A percentile compares a stretch with the other conserved stretches of the same genome.
phyloP scores from a whole-genome alignment of 2,888 invertebrate genomes.

The Pyralis farinalis region DNA sequence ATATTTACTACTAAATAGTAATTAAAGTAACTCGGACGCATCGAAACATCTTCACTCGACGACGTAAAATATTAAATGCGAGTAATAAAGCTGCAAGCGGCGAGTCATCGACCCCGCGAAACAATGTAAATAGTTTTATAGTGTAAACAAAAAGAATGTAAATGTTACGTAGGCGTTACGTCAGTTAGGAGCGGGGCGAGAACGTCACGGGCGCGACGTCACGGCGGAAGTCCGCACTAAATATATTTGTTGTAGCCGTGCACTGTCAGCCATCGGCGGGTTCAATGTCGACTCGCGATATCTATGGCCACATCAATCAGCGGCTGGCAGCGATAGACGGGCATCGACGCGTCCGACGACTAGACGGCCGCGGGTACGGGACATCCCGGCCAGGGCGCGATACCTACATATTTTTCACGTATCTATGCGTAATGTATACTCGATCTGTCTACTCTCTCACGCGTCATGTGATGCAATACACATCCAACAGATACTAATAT shows the following conservation, averaged over 20 bases:
- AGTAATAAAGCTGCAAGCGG: conserved; percentile 65
- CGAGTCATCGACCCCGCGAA: conserved; percentile 68
- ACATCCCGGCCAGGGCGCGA: not conserved
- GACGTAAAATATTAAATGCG: conserved; percentile 42
- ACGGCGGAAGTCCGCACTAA: conserved; percentile 73
- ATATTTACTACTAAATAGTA: no score
- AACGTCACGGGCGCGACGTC: conserved; percentile 67
- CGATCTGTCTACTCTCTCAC: not conserved
- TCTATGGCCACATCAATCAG: conserved; percentile 79
- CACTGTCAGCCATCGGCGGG: conserved; percentile 28
- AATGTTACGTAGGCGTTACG: conserved; percentile 61
- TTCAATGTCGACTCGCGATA: conserved; percentile 70
- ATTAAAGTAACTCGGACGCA: no score
- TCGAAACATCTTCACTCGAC: conserved; percentile 18
- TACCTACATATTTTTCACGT: not conserved
- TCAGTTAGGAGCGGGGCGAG: conserved; percentile 38
- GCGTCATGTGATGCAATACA: not conserved
- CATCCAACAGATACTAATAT: conserved; percentile 1
- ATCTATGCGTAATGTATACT: not conserved
- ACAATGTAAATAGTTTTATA: conserved; percentile 75
- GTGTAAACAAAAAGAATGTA: conserved; percentile 75
- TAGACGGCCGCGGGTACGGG: conserved; percentile 9
- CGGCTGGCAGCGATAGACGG: conserved; percentile 23
- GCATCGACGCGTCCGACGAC: no score
- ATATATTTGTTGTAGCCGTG: conserved; percentile 43